Evolutionary conservation across 2,888 invertebrate species (phyloP).

Genomic region (Tubiluchus corallicola): DNA sequence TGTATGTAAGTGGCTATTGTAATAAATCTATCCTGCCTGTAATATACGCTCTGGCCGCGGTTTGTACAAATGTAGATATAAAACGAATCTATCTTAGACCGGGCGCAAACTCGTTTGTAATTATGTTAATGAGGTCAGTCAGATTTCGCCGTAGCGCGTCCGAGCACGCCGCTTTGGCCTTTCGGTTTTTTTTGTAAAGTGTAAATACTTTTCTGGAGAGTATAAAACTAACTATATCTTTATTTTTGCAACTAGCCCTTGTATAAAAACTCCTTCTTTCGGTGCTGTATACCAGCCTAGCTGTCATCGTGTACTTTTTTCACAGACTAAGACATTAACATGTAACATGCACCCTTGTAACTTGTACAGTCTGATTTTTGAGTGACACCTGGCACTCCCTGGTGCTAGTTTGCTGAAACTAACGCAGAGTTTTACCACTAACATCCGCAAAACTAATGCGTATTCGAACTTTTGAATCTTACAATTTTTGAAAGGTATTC

Average conservation of each 20-base stretch:
- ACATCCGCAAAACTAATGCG: too few relatives aligned
- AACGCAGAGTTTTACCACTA: too few relatives aligned
- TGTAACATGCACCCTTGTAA: neutral
- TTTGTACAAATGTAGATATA: conserved; percentile 3
- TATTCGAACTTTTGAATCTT: too few relatives aligned
- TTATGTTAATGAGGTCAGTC: too few relatives aligned
- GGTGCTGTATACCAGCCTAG: neutral
- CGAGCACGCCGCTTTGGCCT: neutral
- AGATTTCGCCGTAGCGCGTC: too few relatives aligned
- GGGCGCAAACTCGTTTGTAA: neutral
- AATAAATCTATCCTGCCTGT: conserved; percentile 1
- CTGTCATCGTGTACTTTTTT: too few relatives aligned
- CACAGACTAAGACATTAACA: too few relatives aligned
- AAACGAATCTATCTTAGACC: neutral
- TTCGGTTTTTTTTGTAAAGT: conserved; percentile 3
- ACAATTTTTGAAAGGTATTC: too few relatives aligned
- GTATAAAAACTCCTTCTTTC: neutral
- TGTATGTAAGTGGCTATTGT: neutral
- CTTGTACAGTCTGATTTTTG: neutral
- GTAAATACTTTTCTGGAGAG: conserved; percentile 1
- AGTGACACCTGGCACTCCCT: neutral
- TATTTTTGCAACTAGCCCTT: neutral
- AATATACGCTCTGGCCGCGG: neutral
- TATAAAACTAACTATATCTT: neutral
- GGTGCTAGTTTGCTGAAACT: neutral